phyloP scores from a whole-genome alignment of 2,888 invertebrate species.

The Brassicogethes aeneus region DNA sequence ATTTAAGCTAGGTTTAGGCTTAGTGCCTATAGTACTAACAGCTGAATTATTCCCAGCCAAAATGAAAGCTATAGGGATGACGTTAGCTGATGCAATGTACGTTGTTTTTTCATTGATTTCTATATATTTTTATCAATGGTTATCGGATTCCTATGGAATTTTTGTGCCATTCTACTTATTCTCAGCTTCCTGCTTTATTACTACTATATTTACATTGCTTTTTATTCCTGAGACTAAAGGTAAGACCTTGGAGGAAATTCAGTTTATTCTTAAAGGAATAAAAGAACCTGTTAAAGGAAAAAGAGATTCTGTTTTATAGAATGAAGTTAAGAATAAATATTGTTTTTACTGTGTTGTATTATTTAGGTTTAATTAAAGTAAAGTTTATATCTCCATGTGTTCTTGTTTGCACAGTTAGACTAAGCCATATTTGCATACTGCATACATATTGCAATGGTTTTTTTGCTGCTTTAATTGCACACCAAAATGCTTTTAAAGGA shows the following conservation, averaged over 20 bases:
- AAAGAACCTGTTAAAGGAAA: too few species aligned
- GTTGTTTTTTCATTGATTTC: slow-evolving; percentile 31
- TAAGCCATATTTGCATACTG: too few species aligned
- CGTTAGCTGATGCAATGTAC: slow-evolving; percentile 34
- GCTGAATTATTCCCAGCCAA: slow-evolving; percentile 37
- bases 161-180: slow-evolving; percentile 35
- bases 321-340: too few species aligned
- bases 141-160: slow-evolving; percentile 25
- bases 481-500: too few species aligned
- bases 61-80: slow-evolving; percentile 38
- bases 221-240: slow-evolving; percentile 36
- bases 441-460: too few species aligned
- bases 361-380: too few species aligned
- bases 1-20: slow-evolving; percentile 35
- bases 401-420: too few species aligned
- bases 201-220: slow-evolving; percentile 31
- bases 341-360: too few species aligned
- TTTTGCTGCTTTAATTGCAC: too few species aligned
- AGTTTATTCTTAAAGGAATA: slow-evolving; percentile 32
- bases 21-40: slow-evolving; percentile 36
- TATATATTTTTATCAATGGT: slow-evolving; percentile 30
- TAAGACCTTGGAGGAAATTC: slow-evolving; percentile 35
- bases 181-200: slow-evolving; percentile 28
- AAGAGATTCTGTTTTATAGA: too few species aligned
- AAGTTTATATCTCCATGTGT: too few species aligned